These are phyloP conservation scores for Lycophotia porphyrea DNA, from an alignment of 2,888 invertebrate genomes.

Conservation along the genomic window DNA sequence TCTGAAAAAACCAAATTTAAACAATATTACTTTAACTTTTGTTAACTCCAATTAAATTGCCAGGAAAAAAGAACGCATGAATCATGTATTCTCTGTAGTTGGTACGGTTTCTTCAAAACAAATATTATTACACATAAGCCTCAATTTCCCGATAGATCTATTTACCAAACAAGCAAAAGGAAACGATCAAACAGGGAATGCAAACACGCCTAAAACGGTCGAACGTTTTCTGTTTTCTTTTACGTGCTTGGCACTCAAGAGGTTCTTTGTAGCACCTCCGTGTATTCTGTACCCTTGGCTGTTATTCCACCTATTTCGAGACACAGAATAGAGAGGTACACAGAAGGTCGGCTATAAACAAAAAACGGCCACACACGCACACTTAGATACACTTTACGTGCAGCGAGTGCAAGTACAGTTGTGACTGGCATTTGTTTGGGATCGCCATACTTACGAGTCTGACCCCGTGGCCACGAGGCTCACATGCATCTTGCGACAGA, in stretches of 20 bases:
- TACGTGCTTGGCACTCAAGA: slow-evolving; percentile 37
- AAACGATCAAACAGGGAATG: slow-evolving; percentile 6
- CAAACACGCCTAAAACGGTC: slow-evolving; percentile 20
- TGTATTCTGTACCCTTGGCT: slow-evolving; percentile 19
- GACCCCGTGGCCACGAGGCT: too few relatives aligned
- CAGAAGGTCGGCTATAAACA: background rate
- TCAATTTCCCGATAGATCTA: background rate
- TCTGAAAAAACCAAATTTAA: slow-evolving; percentile 69
- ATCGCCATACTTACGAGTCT: too few relatives aligned
- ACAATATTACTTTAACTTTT: background rate
- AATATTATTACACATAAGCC: background rate
- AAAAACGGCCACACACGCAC: background rate
- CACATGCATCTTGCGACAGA: background rate
- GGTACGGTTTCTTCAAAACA: background rate
- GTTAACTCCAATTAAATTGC: background rate
- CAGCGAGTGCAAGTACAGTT: too few relatives aligned
- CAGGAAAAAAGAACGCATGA: background rate
- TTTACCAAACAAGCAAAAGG: background rate
- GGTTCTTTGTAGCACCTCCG: slow-evolving; percentile 37
- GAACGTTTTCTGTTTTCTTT: slow-evolving; percentile 39
- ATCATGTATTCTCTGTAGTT: background rate
- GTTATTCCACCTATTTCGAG: background rate
- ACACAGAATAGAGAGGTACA: background rate
- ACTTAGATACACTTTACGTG: too few relatives aligned
- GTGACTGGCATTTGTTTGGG: too few relatives aligned